These are phyloP conservation scores for zebrafish (Danio rerio) DNA, from an alignment of 2,113 vertebrate species.

Conservation along the genomic window DNA sequence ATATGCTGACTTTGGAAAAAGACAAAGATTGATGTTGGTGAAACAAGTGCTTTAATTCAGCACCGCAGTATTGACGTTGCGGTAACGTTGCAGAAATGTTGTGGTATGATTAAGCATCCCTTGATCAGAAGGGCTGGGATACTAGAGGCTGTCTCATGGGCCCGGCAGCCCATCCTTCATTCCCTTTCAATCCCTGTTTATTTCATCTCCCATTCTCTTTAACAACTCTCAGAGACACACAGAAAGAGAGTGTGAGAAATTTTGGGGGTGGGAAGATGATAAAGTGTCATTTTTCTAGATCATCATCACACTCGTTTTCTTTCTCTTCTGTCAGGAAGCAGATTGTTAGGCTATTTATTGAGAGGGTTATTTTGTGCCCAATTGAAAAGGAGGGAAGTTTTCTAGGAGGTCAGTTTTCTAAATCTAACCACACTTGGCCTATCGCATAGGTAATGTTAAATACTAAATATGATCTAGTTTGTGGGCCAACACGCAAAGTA, in stretches of 20 bases:
- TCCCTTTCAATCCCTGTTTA: constrained; percentile 76
- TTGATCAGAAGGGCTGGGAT: constrained; percentile 52
- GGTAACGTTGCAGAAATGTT: constrained; percentile 42
- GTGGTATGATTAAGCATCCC: constrained; percentile 51
- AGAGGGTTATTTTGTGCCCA: constrained; percentile 22
- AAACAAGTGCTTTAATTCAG: constrained; percentile 6
- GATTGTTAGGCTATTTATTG: constrained; percentile 44
- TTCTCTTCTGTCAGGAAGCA: constrained; percentile 14
- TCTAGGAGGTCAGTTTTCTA: background rate
- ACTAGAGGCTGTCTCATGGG: constrained; percentile 52
- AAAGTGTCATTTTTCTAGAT: constrained; percentile 45
- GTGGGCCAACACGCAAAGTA: too few relatives aligned
- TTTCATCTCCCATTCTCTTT: constrained; percentile 76
- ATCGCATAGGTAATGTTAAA: background rate
- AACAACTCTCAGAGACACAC: constrained; percentile 52
- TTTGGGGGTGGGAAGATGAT: background rate
- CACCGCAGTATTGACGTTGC: constrained; percentile 1
- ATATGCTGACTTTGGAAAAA: background rate
- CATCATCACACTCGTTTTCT: constrained; percentile 29
- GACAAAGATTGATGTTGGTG: constrained; percentile 24
- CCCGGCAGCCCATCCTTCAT: constrained; percentile 75
- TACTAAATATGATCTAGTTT: too few relatives aligned
- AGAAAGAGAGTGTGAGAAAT: background rate
- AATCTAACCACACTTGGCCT: background rate
- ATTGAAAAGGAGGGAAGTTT: background rate